phyloP scores from a whole-genome alignment of 2,113 vertebrate genomes.

The Meleagris gallopavo region DNA sequence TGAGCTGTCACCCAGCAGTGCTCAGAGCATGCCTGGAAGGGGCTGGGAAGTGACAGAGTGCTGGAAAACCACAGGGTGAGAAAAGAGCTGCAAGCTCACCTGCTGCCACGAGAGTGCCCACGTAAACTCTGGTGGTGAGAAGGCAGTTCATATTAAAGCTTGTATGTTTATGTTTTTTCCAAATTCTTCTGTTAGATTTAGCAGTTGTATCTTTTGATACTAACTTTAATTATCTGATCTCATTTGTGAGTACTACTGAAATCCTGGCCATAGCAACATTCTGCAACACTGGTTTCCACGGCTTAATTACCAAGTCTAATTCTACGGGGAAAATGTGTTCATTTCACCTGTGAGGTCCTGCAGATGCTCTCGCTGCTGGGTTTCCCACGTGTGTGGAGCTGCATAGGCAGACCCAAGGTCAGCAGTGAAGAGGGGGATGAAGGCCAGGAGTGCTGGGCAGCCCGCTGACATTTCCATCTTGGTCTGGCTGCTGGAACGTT shows the following conservation, averaged over 20 bases:
- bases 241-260: constrained; percentile 7
- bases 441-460: not conserved
- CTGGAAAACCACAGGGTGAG: not conserved
- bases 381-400: not conserved
- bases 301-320: constrained; percentile 18
- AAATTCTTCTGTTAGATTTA: constrained; percentile 20
- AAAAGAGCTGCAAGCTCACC: accelerated
- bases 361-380: not conserved
- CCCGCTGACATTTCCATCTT: not conserved
- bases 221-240: constrained; percentile 42
- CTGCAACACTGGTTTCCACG: constrained; percentile 4
- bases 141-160: not conserved
- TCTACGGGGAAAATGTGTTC: not conserved
- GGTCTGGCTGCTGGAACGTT: not conserved
- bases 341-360: not conserved
- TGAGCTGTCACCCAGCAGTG: accelerated
- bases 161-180: not conserved
- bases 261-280: constrained; percentile 35
- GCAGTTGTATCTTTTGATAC: not conserved
- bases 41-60: accelerated
- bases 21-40: too few relatives aligned
- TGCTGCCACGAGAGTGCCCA: not conserved
- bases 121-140: accelerated
- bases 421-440: not conserved
- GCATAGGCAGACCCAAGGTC: not conserved